Evolutionary conservation across 2,113 vertebrate genomes (phyloP), one percentile per base, ranked within the genome.

Genomic region (Syrrhaptes paradoxus): DNA sequence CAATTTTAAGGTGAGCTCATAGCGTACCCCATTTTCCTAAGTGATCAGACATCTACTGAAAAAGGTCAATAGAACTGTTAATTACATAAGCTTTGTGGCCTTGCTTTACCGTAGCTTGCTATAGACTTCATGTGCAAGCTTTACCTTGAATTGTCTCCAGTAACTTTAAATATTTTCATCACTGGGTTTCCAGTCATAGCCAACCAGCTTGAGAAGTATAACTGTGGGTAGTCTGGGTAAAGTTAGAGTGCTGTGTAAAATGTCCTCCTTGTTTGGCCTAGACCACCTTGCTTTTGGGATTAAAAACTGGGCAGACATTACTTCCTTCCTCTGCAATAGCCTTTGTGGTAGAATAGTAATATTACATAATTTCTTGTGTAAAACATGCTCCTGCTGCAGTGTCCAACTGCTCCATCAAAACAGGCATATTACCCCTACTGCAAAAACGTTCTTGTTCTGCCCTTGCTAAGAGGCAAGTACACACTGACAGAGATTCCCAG

Each of bases 1-100:
- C 67, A 38, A 24, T 94, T 93, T 93, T 94, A 80, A 96, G 87
- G 95, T 96, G 79, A 78, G 48, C 31, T 66, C 14, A 34, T 81
- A 72, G 34, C 67, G 66, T 73, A 57, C 38, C 28, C 38, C 9
- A 26, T 45, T 34, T 70, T 54, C 38, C 71, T 65, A 78, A 74
- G 41, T 82, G 61, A 91, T 86, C 72, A 82, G 67, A 68, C 32
- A 74, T 43, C 66, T 28, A 55, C 70, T 97, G 85, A 93, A 94
- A 94, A 86, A 55, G 32, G 38, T 85, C 49, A 55, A 21, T 29
- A 68, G 70, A 57, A 85, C 74, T 76, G 38, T 90, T 87, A 85
- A 63, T 52, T 89, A 78, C 45, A 41, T 41, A 14, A 34, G 28
- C 66, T 89, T 90, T 78, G 84, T 79, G 49, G 36, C 45, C 34